A percentile compares a stretch with the other conserved stretches of the same genome.
Conservation (phyloP, 2,113 vertebrate genomes). For the Mesoclemmys tuberculata region DNA sequence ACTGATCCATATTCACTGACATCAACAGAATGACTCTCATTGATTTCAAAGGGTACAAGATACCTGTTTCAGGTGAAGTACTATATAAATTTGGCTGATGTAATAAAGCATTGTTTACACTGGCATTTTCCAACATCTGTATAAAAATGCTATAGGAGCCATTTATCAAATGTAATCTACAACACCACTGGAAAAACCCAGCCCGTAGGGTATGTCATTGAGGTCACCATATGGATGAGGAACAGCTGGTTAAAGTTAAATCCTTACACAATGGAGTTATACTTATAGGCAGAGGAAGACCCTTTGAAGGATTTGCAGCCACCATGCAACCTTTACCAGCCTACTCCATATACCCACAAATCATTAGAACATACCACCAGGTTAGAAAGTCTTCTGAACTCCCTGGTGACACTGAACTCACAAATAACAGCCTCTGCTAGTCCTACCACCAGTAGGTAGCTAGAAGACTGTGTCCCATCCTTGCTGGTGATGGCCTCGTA, state of each 20-base stretch:
- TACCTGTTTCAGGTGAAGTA: slow-evolving; percentile 25
- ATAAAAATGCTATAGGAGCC: neutral
- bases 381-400: neutral
- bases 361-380: neutral
- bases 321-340: neutral
- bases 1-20: slow-evolving; percentile 22
- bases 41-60: slow-evolving; percentile 4
- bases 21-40: slow-evolving; percentile 32
- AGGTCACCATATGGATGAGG: slow-evolving; percentile 29
- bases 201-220: neutral
- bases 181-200: neutral
- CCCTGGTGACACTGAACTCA: neutral
- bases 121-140: slow-evolving; percentile 16
- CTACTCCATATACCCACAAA: neutral
- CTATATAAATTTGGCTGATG: neutral
- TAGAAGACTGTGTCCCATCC: neutral
- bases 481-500: neutral
- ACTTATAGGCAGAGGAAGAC: slow-evolving; percentile 11
- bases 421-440: neutral
- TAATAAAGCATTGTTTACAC: neutral
- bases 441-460: neutral
- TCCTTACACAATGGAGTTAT: slow-evolving; percentile 18
- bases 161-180: neutral
- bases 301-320: slow-evolving; percentile 6
- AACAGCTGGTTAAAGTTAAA: slow-evolving; percentile 53